Conservation (phyloP, 2,888 invertebrate genomes). For the Coleophora flavipennella region DNA sequence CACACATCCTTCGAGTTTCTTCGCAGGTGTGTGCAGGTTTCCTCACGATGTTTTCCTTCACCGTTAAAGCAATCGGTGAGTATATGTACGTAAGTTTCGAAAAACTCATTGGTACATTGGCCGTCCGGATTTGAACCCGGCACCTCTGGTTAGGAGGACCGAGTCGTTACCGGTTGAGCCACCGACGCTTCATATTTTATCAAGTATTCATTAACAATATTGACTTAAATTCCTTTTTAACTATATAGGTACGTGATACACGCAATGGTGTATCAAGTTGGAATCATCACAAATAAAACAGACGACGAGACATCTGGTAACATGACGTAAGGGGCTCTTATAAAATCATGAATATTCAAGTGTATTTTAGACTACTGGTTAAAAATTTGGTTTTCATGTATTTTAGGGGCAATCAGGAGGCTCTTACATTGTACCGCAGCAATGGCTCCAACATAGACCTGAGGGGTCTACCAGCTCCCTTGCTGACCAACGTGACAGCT, state of each 20-base stretch:
- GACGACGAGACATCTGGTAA: conserved; percentile 26
- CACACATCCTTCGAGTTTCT: no score
- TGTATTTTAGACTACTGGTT: not conserved
- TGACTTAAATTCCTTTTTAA: not conserved
- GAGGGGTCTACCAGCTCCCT: conserved; percentile 34
- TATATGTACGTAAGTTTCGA: no score
- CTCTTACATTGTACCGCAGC: conserved; percentile 44
- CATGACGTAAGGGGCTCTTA: conserved; percentile 19
- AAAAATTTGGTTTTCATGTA: conserved; percentile 5
- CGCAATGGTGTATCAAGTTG: conserved; percentile 57
- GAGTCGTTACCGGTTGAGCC: no score
- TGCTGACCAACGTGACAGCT: conserved; percentile 53
- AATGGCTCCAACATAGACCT: conserved; percentile 47
- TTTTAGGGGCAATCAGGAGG: conserved; percentile 48
- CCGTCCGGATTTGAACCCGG: no score
- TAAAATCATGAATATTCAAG: not conserved
- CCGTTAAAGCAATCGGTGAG: no score
- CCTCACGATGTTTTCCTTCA: no score
- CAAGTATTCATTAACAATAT: no score
- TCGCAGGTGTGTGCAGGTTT: no score
- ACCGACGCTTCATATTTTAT: no score
- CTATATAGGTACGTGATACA: conserved; percentile 42
- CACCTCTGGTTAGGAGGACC: no score
- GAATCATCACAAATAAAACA: conserved; percentile 52
- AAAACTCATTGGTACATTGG: no score